Percentiles rank a stretch among this genome's conserved stretches.
Evolutionary conservation across 2,113 vertebrate species (phyloP).

Genomic region (Centrocercus urophasianus): DNA sequence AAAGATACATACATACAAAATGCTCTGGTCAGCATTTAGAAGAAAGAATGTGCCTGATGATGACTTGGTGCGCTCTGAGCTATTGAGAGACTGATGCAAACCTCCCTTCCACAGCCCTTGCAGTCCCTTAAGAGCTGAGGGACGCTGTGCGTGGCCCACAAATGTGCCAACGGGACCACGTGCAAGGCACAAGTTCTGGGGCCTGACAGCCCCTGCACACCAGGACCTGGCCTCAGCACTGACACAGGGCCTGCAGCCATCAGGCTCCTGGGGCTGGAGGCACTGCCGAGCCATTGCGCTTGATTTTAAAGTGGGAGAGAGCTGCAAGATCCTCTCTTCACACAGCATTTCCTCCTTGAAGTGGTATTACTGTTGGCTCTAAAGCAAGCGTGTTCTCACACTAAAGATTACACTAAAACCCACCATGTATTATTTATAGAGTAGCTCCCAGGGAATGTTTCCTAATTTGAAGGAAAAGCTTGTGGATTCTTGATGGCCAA

Average conservation of each 20-base stretch:
- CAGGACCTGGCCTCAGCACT: not conserved
- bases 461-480: conserved; percentile 49
- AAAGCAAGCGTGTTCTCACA: conserved; percentile 59
- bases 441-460: conserved; percentile 53
- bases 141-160: accelerated
- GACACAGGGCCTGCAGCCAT: conserved; percentile 27
- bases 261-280: conserved; percentile 55
- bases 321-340: conserved; percentile 71
- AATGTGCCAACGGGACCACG: not conserved
- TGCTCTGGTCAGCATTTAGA: not conserved
- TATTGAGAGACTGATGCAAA: not conserved
- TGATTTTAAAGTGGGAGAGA: conserved; percentile 77
- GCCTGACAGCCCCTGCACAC: not conserved
- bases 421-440: conserved; percentile 71
- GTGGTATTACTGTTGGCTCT: conserved; percentile 72
- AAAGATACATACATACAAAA: not conserved
- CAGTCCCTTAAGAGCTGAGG: not conserved
- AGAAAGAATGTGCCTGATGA: not conserved
- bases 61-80: accelerated
- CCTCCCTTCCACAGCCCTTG: not conserved
- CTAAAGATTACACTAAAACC: conserved; percentile 67
- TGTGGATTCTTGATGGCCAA: conserved; percentile 2
- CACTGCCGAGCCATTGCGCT: conserved; percentile 59
- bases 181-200: not conserved
- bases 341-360: conserved; percentile 71